phyloP scores from a whole-genome alignment of 2,888 invertebrate species.

The Drosophila barbarae region DNA sequence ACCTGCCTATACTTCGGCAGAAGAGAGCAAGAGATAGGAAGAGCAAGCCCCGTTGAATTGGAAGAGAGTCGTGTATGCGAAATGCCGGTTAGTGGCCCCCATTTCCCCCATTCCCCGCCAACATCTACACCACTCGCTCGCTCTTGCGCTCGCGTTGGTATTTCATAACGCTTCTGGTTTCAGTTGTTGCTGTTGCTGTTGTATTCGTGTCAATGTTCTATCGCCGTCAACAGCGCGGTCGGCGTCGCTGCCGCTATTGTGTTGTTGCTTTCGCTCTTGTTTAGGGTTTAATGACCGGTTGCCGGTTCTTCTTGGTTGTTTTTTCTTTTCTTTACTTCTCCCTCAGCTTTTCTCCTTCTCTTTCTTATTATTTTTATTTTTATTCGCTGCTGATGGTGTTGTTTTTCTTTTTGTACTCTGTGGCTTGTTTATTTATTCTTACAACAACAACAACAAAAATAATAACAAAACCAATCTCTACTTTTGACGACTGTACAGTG shows the following conservation, averaged over 20 bases:
- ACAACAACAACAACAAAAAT: constrained; percentile 54
- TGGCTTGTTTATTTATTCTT: constrained; percentile 71
- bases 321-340: constrained; percentile 34
- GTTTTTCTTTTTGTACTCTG: constrained; percentile 11
- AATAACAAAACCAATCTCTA: constrained; percentile 18
- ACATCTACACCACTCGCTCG: constrained; percentile 25
- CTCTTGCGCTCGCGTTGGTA: constrained; percentile 45
- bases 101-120: constrained; percentile 2
- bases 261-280: constrained; percentile 73
- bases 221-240: constrained; percentile 24
- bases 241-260: constrained; percentile 49
- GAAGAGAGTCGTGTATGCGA: constrained; percentile 5
- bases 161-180: constrained; percentile 75
- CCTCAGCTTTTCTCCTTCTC: constrained; percentile 12
- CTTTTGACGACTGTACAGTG: constrained; percentile 32
- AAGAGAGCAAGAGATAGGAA: constrained; percentile 39
- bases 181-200: constrained; percentile 60
- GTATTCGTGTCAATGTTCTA: constrained; percentile 70
- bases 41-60: constrained; percentile 6
- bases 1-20: constrained; percentile 68
- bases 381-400: constrained; percentile 18
- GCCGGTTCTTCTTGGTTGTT: constrained; percentile 60
- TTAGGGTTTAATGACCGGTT: constrained; percentile 76
- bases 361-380: constrained; percentile 32
- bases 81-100: constrained; percentile 57